Evolutionary conservation across 2,797 vertebrate genomes (phyloP), one percentile per base, ranked within the genome.

Genomic region (Rhinoraja longicauda): DNA sequence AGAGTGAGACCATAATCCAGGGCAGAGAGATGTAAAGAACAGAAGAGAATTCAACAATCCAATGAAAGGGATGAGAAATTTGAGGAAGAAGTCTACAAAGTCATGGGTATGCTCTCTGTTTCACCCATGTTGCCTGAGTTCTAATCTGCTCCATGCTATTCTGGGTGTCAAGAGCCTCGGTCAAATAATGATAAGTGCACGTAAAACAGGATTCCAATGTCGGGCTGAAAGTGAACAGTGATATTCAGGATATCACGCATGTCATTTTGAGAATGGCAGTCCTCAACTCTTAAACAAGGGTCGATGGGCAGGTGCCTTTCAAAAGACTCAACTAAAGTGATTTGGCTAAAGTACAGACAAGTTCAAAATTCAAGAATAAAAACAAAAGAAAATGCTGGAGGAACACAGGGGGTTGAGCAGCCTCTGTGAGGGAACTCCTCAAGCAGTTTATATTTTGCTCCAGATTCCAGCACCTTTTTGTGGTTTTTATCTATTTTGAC

Each of bases 61-160:
- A 67, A 67, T 13, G 13, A 67, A 67, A 67, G 64, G 64, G 64
- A 67, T 67, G 64, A 67, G 64, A 67, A 67, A 67, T 67, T 67
- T 67, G 64, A 15, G 64, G 64, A 45, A n/a, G 64, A 67, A 67
- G 64, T 77, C 75, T 21, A 29, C 75, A 32, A 29, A 29, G 32
- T 26, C 1, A 29, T n/a, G n/a, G 32, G 21, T 26, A 32, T 29
- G 90, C 4, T 90, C 70, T 72, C 36, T 24, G 36, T 9, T 15
- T 10, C 62, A 72, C 64, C 36, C 62, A 67, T n/a, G 15, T 67
- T 86, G 4, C n/a, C 17, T 70, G 36, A 2, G 17, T 17, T 24
- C n/a, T 70, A 39, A 70, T 72, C 62, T 72, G 62, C 36, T 39
- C 12, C n/a, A 19, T 90, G 67, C 88, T 90, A 90, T 90, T 90